phyloP scores from a whole-genome alignment of 2,888 invertebrate genomes.

The Drosophila pseudotakahashii region DNA sequence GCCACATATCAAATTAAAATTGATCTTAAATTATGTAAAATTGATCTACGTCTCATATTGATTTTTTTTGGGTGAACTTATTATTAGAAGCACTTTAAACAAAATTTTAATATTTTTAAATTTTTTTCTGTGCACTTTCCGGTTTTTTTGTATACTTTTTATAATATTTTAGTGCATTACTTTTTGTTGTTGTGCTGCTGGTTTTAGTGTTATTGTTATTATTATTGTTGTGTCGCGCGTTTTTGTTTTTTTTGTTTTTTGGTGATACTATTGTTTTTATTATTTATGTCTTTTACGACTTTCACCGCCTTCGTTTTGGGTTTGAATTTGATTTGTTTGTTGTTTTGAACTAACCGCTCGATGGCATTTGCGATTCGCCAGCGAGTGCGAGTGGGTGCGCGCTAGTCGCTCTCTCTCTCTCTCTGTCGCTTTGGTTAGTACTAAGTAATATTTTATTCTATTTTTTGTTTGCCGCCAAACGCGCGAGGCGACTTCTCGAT shows the following conservation, averaged over 20 bases:
- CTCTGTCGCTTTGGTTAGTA: conserved; percentile 5
- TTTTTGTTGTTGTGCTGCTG: conserved; percentile 40
- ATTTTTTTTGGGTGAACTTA: too few relatives aligned
- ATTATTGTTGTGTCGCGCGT: neutral
- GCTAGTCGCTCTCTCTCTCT: conserved; percentile 9
- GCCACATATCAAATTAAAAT: too few relatives aligned
- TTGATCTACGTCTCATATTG: too few relatives aligned
- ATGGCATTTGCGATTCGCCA: conserved; percentile 7
- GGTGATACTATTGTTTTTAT: conserved; percentile 6
- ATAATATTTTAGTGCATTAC: conserved; percentile 37
- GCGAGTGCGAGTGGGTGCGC: conserved; percentile 17
- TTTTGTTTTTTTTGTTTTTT: conserved; percentile 1
- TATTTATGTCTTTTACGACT: conserved; percentile 30
- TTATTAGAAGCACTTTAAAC: too few relatives aligned
- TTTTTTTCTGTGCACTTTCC: conserved; percentile 1
- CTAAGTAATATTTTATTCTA: neutral
- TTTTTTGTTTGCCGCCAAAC: conserved; percentile 51
- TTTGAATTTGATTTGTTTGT: conserved; percentile 5
- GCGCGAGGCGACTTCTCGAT: conserved; percentile 69
- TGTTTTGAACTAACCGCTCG: conserved; percentile 21
- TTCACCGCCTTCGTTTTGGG: conserved; percentile 18
- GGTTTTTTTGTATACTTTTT: conserved; percentile 15
- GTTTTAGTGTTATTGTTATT: conserved; percentile 8
- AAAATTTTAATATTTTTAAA: too few relatives aligned
- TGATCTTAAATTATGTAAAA: too few relatives aligned